phyloP scores from a whole-genome alignment of 2,888 invertebrate species.

The Anthoptus insignis region DNA sequence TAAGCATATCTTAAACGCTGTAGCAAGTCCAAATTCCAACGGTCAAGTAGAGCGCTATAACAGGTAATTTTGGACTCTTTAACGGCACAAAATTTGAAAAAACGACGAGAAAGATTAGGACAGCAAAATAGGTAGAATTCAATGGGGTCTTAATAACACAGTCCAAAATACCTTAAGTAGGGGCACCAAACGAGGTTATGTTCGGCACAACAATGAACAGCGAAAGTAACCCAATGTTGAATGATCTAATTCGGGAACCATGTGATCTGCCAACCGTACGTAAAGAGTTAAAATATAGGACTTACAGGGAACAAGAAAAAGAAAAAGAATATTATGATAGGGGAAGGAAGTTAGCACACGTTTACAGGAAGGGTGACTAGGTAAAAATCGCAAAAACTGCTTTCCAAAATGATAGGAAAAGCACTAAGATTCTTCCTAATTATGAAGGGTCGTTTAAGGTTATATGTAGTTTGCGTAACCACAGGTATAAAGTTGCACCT shows the following conservation, averaged over 20 bases:
- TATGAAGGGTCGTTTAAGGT: constrained; percentile 45
- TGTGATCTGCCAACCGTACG: neutral
- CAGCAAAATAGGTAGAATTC: neutral
- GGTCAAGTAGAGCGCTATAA: constrained; percentile 35
- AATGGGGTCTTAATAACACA: constrained; percentile 5
- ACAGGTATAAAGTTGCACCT: constrained; percentile 39
- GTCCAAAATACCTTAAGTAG: neutral
- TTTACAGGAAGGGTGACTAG: constrained; percentile 45
- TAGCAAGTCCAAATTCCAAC: constrained; percentile 44
- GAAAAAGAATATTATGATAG: constrained; percentile 45
- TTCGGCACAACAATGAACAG: constrained; percentile 10
- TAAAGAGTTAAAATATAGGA: neutral
- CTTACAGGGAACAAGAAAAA: constrained; percentile 22
- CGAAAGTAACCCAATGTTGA: constrained; percentile 11
- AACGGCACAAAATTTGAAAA: neutral
- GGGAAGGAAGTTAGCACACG: constrained; percentile 38
- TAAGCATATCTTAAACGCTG: constrained; percentile 46
- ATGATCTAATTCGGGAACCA: constrained; percentile 9
- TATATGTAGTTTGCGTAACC: constrained; percentile 43
- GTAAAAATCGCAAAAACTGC: constrained; percentile 45
- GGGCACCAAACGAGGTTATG: neutral
- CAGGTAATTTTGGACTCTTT: neutral
- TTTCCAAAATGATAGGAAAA: constrained; percentile 48
- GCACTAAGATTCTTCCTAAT: constrained; percentile 45
- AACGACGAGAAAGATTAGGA: neutral